Percentiles rank a stretch among this genome's conserved stretches.
These are phyloP conservation scores for Narcine bancroftii DNA, from an alignment of 2,113 vertebrate species.

Conservation along the genomic window DNA sequence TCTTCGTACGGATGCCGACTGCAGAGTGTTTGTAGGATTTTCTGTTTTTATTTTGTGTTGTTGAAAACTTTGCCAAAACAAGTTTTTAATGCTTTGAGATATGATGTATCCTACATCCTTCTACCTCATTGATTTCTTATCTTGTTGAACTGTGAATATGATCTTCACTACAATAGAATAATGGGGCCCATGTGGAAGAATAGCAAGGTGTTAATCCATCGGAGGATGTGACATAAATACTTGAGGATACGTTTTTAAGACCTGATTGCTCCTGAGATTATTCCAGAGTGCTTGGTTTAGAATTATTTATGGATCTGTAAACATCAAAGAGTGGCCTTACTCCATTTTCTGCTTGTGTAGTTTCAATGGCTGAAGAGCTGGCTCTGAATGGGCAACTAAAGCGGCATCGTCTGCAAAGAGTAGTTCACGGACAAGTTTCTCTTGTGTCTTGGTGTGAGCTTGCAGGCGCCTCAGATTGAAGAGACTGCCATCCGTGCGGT, in stretches of 20 bases:
- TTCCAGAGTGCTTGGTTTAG: background rate
- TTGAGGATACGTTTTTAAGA: background rate
- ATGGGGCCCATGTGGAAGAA: background rate
- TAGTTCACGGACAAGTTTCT: too few species aligned
- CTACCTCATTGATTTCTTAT: background rate
- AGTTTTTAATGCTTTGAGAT: background rate
- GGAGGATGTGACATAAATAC: background rate
- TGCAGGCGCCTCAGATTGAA: too few species aligned
- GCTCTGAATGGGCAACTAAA: too few species aligned
- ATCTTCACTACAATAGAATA: background rate
- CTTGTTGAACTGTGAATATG: background rate
- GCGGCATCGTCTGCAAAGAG: too few species aligned
- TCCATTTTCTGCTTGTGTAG: background rate
- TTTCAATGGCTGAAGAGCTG: too few species aligned
- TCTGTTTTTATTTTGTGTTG: too few species aligned
- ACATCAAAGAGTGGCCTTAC: background rate
- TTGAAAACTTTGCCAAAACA: background rate
- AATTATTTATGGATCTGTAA: background rate
- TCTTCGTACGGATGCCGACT: too few species aligned
- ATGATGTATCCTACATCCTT: background rate
- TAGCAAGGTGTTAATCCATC: background rate
- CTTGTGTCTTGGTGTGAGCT: too few species aligned
- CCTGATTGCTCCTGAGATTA: background rate
- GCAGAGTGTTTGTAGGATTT: too few species aligned
- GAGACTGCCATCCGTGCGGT: too few species aligned